A percentile compares a stretch with the other conserved stretches of the same genome.
Conservation (phyloP, 1,140 invertebrate genomes). For the Ceratosolen solmsi region DNA sequence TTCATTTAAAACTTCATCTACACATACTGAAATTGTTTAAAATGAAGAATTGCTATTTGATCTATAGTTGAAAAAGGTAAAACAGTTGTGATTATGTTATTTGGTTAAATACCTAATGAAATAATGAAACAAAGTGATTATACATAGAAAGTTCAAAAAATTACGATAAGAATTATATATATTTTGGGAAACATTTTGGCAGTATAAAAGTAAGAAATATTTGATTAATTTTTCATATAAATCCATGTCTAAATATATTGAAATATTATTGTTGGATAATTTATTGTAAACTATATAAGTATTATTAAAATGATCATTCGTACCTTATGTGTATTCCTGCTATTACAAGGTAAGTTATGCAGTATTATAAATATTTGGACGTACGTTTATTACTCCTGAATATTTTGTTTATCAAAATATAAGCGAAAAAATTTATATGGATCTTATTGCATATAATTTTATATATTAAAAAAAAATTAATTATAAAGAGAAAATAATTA, state of each 20-base stretch:
- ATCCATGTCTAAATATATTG: conserved; percentile 1
- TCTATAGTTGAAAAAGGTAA: too few relatives aligned
- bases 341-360: not conserved
- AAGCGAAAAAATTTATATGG: too few relatives aligned
- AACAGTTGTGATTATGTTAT: too few relatives aligned
- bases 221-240: not conserved
- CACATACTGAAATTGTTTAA: too few relatives aligned
- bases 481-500: too few relatives aligned
- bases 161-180: not conserved
- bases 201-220: not conserved
- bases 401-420: too few relatives aligned
- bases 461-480: too few relatives aligned
- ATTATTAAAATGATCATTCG: not conserved
- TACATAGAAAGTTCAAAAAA: not conserved
- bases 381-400: too few relatives aligned
- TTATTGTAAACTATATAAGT: not conserved
- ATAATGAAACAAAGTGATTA: not conserved
- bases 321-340: not conserved
- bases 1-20: too few relatives aligned
- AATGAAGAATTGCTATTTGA: too few relatives aligned
- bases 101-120: too few relatives aligned
- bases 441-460: too few relatives aligned
- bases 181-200: not conserved
- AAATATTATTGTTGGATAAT: not conserved
- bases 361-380: not conserved